Conservation (phyloP, 1,140 invertebrate species). For the Drosophila mojavensis region DNA sequence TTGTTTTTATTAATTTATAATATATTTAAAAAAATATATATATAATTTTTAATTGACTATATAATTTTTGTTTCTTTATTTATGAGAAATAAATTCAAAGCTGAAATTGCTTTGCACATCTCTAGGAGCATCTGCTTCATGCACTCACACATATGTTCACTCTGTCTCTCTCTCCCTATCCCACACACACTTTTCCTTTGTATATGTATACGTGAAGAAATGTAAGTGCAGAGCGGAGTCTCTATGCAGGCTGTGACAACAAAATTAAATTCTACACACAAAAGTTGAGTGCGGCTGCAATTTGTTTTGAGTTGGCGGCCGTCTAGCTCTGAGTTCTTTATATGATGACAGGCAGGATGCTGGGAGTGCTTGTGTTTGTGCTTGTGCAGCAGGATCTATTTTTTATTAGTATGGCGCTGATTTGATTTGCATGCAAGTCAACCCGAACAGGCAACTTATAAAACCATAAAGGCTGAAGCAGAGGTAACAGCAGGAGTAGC, state of each 20-base stretch:
- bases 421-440: slow-evolving; percentile 51
- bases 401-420: slow-evolving; percentile 44
- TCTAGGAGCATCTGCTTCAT: not conserved
- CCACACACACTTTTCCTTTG: not conserved
- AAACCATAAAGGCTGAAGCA: slow-evolving; percentile 33
- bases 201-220: not conserved
- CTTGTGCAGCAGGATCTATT: slow-evolving; percentile 26
- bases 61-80: too few species aligned
- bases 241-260: slow-evolving; percentile 28
- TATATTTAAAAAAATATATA: too few species aligned
- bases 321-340: slow-evolving; percentile 17
- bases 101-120: not conserved
- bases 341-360: slow-evolving; percentile 36
- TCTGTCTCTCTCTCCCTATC: too few species aligned
- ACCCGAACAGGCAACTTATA: slow-evolving; percentile 28
- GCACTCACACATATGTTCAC: not conserved
- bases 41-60: too few species aligned
- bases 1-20: too few species aligned
- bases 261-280: slow-evolving; percentile 52
- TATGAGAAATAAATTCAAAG: too few species aligned
- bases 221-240: slow-evolving; percentile 4
- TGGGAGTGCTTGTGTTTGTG: slow-evolving; percentile 11
- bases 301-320: slow-evolving; percentile 52
- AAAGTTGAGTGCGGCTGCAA: slow-evolving; percentile 40
- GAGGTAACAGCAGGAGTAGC: not conserved